Base-by-base conservation (phyloP, 2,888 invertebrate species). In the Leucophenga montana region DNA sequence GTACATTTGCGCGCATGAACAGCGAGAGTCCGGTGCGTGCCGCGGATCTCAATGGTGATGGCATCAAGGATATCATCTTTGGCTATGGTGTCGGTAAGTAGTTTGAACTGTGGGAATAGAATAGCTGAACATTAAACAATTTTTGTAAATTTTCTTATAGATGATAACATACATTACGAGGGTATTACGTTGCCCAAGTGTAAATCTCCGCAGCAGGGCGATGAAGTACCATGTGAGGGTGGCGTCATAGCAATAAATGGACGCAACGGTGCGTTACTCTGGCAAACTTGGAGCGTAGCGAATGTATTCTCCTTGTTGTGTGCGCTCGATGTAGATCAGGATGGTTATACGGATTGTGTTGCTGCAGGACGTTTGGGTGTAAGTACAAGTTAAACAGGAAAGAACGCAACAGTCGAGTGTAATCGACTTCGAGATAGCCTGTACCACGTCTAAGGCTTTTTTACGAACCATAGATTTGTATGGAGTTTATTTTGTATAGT, bases 241-340 rank as follows among this genome's bases (percentile, higher is more conserved):
- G 95, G 95, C 8, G 90, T 95, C 11, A 88, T 95, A 75, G 94
- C 94, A 0, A 84, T 95, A n/a, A 92, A 95, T 85, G 95, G 95
- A 0, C 86, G 83, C 27, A 92, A 91, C 53, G 95, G 95, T 0
- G 89, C 90, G 44, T 91, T 92, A n/a, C 79, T 95, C 14, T 95
- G 95, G 95, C 91, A 92, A 53, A 91, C 92, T 75, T 94, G 94
- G 92, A 90, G 93, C 6, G 90, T 91, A 48, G 93, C 94, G 77
- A 93, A 94, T 75, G 91, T 95, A 18, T 94, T 93, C 85, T 92
- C 92, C 0, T 83, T 95, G 33, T 92, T 94, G 78, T 95, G 95
- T 85, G 90, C 91, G 18, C 89, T 90, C 16, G 95, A 95, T 86
- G 85, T 95, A 9, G 93, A 93, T 80, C 88, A 87, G 6, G 95